Conservation (phyloP, 2,113 vertebrate species). For the Eulacestoma nigropectus region DNA sequence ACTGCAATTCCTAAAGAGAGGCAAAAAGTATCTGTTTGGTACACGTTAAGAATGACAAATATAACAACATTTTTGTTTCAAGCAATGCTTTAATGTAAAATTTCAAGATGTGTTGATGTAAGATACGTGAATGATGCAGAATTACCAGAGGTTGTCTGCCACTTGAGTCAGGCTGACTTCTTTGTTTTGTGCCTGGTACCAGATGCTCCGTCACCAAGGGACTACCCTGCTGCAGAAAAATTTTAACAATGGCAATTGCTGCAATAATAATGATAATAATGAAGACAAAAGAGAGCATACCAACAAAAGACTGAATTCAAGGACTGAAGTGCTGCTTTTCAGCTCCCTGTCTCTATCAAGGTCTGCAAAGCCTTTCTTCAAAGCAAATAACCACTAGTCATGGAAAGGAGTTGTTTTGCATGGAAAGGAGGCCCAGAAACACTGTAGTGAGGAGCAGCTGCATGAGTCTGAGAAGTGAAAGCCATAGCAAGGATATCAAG, state of each 20-base stretch:
- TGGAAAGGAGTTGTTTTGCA: not conserved
- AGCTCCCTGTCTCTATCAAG: not conserved
- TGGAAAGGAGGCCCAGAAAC: not conserved
- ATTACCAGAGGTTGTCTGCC: not conserved
- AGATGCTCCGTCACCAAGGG: not conserved
- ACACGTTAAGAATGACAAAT: not conserved
- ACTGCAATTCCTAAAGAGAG: not conserved
- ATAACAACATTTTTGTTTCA: not conserved
- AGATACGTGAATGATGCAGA: not conserved
- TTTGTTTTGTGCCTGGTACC: not conserved
- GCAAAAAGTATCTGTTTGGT: not conserved
- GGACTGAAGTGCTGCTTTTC: not conserved
- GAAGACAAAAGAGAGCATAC: not conserved
- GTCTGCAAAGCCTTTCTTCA: not conserved
- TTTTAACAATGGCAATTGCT: not conserved
- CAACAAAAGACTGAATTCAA: slow-evolving; percentile 10
- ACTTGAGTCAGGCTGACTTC: not conserved
- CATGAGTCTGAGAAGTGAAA: not conserved
- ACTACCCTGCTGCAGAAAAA: not conserved
- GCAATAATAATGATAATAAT: not conserved
- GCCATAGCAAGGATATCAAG: not conserved
- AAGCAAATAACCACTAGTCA: not conserved
- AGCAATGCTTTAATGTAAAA: not conserved
- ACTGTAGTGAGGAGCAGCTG: not conserved
- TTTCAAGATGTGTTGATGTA: not conserved